These are phyloP conservation scores for Dallia pectoralis DNA, from an alignment of 2,797 vertebrate genomes.

Conservation along the genomic window DNA sequence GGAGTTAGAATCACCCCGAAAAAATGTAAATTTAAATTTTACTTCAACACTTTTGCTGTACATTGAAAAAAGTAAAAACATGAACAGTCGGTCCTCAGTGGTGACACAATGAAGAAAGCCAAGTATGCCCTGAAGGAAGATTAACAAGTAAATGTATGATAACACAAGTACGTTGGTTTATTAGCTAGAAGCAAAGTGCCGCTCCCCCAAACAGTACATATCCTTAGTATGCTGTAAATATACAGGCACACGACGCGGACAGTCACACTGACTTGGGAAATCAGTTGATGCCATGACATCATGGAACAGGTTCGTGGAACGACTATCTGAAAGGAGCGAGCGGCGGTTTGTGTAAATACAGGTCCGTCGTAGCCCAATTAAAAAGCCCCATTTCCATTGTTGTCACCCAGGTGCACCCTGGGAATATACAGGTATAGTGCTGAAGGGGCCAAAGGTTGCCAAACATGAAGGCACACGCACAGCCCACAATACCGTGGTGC, in stretches of 20 bases:
- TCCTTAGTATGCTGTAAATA: neutral
- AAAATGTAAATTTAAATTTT: neutral
- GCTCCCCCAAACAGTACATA: neutral
- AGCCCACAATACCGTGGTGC: neutral
- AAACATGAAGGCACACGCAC: neutral
- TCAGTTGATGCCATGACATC: constrained; percentile 19
- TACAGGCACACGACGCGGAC: neutral
- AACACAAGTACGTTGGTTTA: neutral
- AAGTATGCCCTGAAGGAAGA: neutral
- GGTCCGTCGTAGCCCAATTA: constrained; percentile 31
- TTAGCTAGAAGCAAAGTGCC: neutral
- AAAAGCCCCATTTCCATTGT: constrained; percentile 9
- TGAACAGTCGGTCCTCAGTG: neutral
- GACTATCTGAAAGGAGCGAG: neutral
- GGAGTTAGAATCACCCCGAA: neutral
- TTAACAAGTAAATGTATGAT: neutral
- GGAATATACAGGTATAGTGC: neutral
- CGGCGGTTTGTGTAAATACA: constrained; percentile 21
- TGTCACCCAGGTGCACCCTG: constrained; percentile 16
- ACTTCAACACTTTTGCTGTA: neutral
- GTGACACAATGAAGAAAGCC: neutral
- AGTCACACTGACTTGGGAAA: constrained; percentile 5
- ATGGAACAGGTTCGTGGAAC: constrained; percentile 6
- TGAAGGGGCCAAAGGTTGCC: neutral
- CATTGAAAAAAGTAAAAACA: neutral